A percentile compares a stretch with the other conserved stretches of the same genome.
Conservation (phyloP, 2,797 vertebrate genomes). For the Mus spretus region DNA sequence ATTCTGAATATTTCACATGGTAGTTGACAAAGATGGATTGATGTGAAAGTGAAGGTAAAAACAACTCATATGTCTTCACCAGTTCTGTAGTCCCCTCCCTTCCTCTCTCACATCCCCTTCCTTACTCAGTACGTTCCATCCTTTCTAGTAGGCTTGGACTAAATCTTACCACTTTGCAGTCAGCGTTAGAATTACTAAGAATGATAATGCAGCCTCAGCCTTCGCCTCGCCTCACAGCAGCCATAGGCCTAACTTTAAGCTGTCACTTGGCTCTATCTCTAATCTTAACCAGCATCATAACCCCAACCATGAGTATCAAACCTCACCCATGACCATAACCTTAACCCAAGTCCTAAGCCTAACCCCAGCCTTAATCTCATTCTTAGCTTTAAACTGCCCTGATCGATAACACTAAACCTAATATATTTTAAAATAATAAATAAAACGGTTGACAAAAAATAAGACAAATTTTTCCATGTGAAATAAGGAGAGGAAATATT, state of each 20-base stretch:
- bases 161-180: background rate
- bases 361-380: background rate
- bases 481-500: background rate
- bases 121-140: fast-evolving
- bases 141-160: background rate
- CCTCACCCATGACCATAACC: background rate
- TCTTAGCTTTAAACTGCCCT: background rate
- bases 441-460: background rate
- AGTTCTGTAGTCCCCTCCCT: fast-evolving
- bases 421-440: background rate
- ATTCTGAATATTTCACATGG: background rate
- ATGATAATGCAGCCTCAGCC: no score
- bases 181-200: background rate
- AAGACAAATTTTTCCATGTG: background rate
- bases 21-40: background rate
- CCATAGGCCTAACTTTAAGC: background rate
- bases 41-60: constrained; percentile 5
- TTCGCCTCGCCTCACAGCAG: background rate
- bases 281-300: background rate
- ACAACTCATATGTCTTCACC: background rate
- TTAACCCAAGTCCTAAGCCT: background rate
- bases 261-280: background rate
- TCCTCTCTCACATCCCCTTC: fast-evolving
- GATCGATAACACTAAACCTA: background rate
- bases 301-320: background rate